A percentile compares a stretch with the other conserved stretches of the same genome.
These are phyloP conservation scores for Heliconius hewitsoni DNA, from an alignment of 1,140 invertebrate genomes.

Conservation along the genomic window DNA sequence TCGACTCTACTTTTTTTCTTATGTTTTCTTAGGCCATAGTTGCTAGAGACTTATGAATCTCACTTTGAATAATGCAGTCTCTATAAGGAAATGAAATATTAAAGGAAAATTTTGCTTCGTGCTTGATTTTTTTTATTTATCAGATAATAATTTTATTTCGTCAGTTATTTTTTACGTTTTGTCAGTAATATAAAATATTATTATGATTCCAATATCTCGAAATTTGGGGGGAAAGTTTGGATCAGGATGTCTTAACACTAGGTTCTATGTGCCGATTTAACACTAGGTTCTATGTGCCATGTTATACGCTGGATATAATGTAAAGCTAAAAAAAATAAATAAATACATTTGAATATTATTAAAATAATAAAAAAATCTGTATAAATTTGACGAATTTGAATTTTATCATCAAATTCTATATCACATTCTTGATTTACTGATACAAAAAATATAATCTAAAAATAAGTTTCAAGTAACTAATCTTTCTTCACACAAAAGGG, in stretches of 20 bases:
- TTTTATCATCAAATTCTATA: neutral
- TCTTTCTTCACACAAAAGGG: constrained; percentile 14
- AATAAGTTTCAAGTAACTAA: constrained; percentile 10
- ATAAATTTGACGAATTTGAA: no score
- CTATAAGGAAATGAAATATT: neutral
- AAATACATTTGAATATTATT: no score
- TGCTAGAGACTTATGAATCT: neutral
- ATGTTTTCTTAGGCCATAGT: constrained; percentile 71
- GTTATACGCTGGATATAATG: no score
- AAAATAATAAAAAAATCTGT: no score
- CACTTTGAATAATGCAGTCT: neutral
- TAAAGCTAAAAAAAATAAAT: no score
- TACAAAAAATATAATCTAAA: neutral
- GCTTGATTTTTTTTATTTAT: no score
- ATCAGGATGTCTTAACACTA: neutral
- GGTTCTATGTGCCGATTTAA: no score
- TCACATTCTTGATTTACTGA: neutral
- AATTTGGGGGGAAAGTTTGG: neutral
- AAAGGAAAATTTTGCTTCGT: neutral
- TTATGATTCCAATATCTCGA: neutral
- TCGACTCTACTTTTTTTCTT: constrained; percentile 60
- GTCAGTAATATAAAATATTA: no score
- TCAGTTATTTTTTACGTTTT: no score
- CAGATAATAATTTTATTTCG: no score
- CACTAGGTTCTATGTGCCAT: no score